Percentiles rank a stretch among this genome's conserved stretches.
Evolutionary conservation across 2,113 vertebrate species (phyloP).

Genomic region (Dasyurus viverrinus): DNA sequence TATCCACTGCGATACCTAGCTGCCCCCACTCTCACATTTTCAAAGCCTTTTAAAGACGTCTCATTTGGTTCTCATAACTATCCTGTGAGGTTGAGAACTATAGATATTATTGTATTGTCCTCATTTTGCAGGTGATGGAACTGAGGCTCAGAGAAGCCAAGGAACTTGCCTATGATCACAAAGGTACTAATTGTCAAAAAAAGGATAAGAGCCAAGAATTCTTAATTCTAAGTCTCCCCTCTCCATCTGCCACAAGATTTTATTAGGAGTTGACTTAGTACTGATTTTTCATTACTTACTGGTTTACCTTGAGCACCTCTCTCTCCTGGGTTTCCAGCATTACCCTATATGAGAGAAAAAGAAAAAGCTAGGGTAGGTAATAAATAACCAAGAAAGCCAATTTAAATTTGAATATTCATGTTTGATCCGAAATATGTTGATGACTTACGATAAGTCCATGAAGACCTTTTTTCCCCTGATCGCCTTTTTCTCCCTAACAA

Average conservation of each 20-base stretch:
- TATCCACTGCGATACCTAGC: too few species aligned
- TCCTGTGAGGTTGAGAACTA: neutral
- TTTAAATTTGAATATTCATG: neutral
- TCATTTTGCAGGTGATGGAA: neutral
- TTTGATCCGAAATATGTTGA: conserved; percentile 23
- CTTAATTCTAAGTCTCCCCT: neutral
- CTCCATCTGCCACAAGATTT: neutral
- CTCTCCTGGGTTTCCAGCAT: conserved; percentile 92
- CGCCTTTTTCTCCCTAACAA: conserved; percentile 93
- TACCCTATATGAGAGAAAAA: conserved; percentile 87
- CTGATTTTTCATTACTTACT: conserved; percentile 86
- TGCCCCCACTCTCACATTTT: neutral
- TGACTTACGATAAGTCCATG: conserved; percentile 92
- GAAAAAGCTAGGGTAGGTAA: conserved; percentile 45
- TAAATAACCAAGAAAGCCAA: conserved; percentile 24
- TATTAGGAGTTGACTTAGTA: neutral
- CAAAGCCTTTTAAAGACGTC: neutral
- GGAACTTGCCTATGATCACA: neutral
- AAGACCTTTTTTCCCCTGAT: conserved; percentile 89
- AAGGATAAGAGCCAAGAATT: neutral
- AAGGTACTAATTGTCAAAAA: neutral
- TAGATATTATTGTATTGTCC: neutral
- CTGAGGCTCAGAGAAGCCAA: neutral
- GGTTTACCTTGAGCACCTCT: conserved; percentile 89
- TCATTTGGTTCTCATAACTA: neutral